Evolutionary conservation across 2,113 vertebrate species (phyloP), one percentile per base, ranked within the genome.

Genomic region (Hymenochirus boettgeri): DNA sequence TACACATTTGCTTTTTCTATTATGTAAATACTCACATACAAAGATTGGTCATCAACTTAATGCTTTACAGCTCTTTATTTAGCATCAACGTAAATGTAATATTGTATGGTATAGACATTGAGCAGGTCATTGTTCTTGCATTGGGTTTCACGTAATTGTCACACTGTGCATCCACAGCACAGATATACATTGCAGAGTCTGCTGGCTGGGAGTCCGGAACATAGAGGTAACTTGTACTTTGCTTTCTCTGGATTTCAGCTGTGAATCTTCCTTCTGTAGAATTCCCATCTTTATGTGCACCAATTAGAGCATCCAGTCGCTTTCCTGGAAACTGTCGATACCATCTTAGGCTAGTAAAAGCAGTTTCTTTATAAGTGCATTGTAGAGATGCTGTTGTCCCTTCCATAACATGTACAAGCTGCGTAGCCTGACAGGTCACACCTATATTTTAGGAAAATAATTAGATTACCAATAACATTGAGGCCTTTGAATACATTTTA

Each of bases 351-450:
- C 0, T 24, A 25, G 0, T 51, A 13, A 0, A 0, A 35, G 1
- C n/a, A 21, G 7, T 57, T 5, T 7, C 57, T 3, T 66, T 67
- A 61, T 69, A 76, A 1, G 25, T 21, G 24, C 71, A 79, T 1
- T 12, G 1, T 31, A 77, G 25, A 2, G n/a, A 50, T 12, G 56
- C 35, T 12, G n/a, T 1, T 1, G 59, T 39, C 1, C 65, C 45
- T 21, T 69, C 60, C 3, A 19, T 15, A 6, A 46, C 42, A 46
- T 46, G 1, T 4, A 46, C 42, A 1, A n/a, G 7, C 42, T 46
- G 9, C 3, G 17, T n/a, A 46, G 17, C 11, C 7, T 46, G 7
- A 46, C 42, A 46, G 18, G 15, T 9, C 31, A 35, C 31, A 35
- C 9, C 31, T 35, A 9, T 35, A 9, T 35, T 7, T 7, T 7